phyloP scores from a whole-genome alignment of 2,888 invertebrate genomes.

The Drosophila flavopinicola region DNA sequence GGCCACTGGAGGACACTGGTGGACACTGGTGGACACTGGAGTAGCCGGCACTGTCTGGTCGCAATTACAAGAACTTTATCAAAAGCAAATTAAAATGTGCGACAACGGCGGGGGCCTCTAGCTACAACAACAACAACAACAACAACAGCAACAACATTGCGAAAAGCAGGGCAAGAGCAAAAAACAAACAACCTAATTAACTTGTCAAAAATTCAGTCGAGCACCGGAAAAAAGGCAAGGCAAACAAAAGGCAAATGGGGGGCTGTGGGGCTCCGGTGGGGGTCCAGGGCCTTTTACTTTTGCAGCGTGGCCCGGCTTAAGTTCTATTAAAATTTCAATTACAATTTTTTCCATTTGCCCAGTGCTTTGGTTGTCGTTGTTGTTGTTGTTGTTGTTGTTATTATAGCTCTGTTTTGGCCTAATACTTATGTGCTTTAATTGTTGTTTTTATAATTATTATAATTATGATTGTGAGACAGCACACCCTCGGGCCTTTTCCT shows the following conservation, averaged over 20 bases:
- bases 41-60: slow-evolving; percentile 28
- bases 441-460: slow-evolving; percentile 71
- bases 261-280: background rate
- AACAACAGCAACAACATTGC: slow-evolving; percentile 12
- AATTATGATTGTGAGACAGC: slow-evolving; percentile 59
- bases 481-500: slow-evolving; percentile 31
- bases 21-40: background rate
- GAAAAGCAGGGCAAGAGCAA: slow-evolving; percentile 14
- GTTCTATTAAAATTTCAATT: slow-evolving; percentile 50
- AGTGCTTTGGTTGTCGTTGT: slow-evolving; percentile 10
- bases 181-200: slow-evolving; percentile 68
- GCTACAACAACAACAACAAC: slow-evolving; percentile 1
- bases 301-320: slow-evolving; percentile 29
- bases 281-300: slow-evolving; percentile 31
- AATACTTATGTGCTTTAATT: slow-evolving; percentile 66
- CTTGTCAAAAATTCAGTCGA: slow-evolving; percentile 66
- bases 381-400: slow-evolving; percentile 13
- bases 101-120: slow-evolving; percentile 25
- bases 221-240: slow-evolving; percentile 44
- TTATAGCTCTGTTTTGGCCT: slow-evolving; percentile 13
- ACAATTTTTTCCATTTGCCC: slow-evolving; percentile 34
- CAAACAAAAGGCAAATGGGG: slow-evolving; percentile 17
- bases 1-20: background rate
- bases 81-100: slow-evolving; percentile 65
- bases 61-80: slow-evolving; percentile 66